phyloP scores from a whole-genome alignment of 1,140 invertebrate species.

The Andrena cerasifolii region DNA sequence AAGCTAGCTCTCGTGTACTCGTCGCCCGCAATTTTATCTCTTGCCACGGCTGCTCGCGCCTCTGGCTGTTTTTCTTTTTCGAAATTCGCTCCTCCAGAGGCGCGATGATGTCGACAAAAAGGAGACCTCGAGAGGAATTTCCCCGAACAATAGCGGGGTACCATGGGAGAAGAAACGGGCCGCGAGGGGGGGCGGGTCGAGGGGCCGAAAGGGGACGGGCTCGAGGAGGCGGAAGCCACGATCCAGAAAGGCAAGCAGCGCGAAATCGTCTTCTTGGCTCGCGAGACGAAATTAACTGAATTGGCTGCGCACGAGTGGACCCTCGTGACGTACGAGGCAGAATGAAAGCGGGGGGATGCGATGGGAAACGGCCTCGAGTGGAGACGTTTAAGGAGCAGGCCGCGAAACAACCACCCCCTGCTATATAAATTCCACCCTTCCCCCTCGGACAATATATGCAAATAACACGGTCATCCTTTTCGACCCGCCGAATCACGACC shows the following conservation, averaged over 20 bases:
- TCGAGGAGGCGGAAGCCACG: conserved; percentile 2
- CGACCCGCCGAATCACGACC: not conserved
- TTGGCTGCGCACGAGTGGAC: conserved; percentile 56
- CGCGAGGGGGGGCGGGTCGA: not conserved
- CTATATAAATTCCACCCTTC: not conserved
- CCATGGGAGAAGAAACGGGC: not conserved
- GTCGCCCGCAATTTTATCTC: not conserved
- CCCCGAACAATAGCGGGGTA: conserved; percentile 1
- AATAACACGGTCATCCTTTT: not conserved
- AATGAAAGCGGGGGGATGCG: conserved; percentile 25
- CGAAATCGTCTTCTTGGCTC: conserved; percentile 43
- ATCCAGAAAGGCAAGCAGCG: conserved; percentile 51
- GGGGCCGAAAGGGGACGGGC: not conserved
- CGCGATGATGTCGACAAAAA: conserved; percentile 15
- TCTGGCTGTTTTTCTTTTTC: not conserved
- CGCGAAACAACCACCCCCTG: not conserved
- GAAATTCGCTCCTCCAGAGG: not conserved
- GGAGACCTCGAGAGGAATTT: not conserved
- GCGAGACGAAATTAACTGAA: conserved; percentile 58
- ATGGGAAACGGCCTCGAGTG: not conserved
- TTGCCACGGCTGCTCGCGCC: not conserved
- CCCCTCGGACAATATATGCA: conserved; percentile 1
- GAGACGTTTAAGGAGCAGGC: conserved; percentile 10
- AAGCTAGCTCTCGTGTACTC: not conserved
- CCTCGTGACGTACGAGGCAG: conserved; percentile 16